A percentile compares a stretch with the other conserved stretches of the same genome.
phyloP scores from a whole-genome alignment of 2,888 invertebrate genomes.

The Cantharis lateralis region DNA sequence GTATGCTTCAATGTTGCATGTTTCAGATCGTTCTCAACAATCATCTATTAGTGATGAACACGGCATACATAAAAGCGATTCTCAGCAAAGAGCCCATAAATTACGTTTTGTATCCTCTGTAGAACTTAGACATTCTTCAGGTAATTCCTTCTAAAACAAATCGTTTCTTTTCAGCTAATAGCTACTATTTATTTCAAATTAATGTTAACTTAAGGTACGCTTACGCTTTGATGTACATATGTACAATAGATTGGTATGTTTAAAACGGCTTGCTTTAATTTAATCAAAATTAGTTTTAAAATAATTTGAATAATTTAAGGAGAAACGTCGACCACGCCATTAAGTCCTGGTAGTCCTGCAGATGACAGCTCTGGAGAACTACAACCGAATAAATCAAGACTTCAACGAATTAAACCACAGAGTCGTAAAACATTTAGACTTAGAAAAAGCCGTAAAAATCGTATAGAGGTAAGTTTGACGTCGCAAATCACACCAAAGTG shows the following conservation, averaged over 20 bases:
- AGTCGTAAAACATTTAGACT: slow-evolving; percentile 92
- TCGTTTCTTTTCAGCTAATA: neutral
- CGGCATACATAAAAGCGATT: slow-evolving; percentile 53
- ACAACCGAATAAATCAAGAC: slow-evolving; percentile 66
- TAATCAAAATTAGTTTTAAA: neutral
- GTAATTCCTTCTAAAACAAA: slow-evolving; percentile 53
- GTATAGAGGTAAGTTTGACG: slow-evolving; percentile 64
- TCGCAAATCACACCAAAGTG: neutral
- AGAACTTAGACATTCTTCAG: slow-evolving; percentile 79
- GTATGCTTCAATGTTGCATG: slow-evolving; percentile 49
- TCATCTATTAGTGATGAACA: slow-evolving; percentile 63
- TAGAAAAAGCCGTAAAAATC: slow-evolving; percentile 74
- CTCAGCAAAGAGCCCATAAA: slow-evolving; percentile 68
- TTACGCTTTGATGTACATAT: neutral
- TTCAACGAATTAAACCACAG: slow-evolving; percentile 92
- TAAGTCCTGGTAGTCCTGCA: slow-evolving; percentile 73
- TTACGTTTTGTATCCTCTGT: slow-evolving; percentile 82
- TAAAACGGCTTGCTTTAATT: neutral
- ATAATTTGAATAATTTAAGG: slow-evolving; percentile 57
- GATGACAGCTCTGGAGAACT: slow-evolving; percentile 71
- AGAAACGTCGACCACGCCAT: slow-evolving; percentile 75
- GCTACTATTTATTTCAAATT: neutral
- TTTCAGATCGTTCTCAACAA: slow-evolving; percentile 65
- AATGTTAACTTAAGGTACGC: neutral
- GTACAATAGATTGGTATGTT: neutral